These are phyloP conservation scores for Gymnoscelis rufifasciata DNA, from an alignment of 2,888 invertebrate genomes.

Conservation along the genomic window DNA sequence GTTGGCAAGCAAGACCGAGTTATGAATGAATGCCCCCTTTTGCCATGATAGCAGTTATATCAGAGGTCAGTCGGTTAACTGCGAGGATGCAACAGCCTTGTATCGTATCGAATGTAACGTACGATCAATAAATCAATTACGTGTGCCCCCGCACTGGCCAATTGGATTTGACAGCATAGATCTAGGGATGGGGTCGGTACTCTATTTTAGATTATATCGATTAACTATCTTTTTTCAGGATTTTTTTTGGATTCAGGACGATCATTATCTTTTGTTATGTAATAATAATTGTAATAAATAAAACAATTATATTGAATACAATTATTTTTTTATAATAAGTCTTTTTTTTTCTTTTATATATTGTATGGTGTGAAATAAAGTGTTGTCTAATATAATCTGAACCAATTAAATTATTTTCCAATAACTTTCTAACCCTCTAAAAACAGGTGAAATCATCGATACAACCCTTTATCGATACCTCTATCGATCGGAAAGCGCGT, in stretches of 20 bases:
- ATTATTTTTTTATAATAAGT: too few relatives aligned
- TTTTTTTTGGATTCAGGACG: too few relatives aligned
- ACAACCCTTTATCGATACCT: neutral
- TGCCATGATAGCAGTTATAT: constrained; percentile 13
- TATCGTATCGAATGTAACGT: constrained; percentile 76
- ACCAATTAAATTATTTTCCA: too few relatives aligned
- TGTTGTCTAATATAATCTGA: too few relatives aligned
- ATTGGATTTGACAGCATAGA: constrained; percentile 77
- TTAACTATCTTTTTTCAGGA: too few relatives aligned
- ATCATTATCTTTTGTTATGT: too few relatives aligned
- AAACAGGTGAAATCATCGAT: too few relatives aligned
- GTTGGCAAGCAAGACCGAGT: neutral
- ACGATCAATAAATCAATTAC: constrained; percentile 80
- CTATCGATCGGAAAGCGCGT: constrained; percentile 34
- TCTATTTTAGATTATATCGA: neutral
- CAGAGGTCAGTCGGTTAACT: constrained; percentile 70
- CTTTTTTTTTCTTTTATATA: too few relatives aligned
- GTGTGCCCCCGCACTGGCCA: constrained; percentile 72
- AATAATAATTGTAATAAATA: too few relatives aligned
- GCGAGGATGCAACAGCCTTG: constrained; percentile 61
- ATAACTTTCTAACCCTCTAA: too few relatives aligned
- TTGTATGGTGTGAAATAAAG: too few relatives aligned
- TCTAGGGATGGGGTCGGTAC: constrained; percentile 44
- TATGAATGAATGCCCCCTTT: neutral
- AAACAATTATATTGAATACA: too few relatives aligned